Conservation (phyloP, 2,113 vertebrate genomes). For the Notarius quadriscutis region DNA sequence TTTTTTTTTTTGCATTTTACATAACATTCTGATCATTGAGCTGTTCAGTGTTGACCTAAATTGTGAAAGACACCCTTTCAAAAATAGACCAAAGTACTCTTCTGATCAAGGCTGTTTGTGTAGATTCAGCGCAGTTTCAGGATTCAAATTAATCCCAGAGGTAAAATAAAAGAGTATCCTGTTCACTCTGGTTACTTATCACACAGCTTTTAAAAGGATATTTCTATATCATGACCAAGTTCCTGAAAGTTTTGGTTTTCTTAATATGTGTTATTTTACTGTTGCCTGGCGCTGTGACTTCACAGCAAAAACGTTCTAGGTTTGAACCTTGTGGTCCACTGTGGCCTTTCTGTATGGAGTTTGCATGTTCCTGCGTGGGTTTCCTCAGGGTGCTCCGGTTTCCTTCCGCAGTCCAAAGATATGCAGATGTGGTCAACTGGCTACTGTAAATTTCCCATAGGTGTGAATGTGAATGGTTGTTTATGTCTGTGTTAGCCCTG, state of each 20-base stretch:
- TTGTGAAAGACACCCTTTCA: conserved; percentile 21
- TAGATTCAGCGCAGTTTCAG: neutral
- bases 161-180: neutral
- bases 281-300: too few relatives aligned
- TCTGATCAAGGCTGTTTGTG: conserved; percentile 17
- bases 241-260: neutral
- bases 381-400: too few relatives aligned
- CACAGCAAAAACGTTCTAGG: too few relatives aligned
- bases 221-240: neutral
- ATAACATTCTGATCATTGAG: conserved; percentile 7
- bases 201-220: neutral
- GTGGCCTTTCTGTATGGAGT: too few relatives aligned
- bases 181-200: neutral
- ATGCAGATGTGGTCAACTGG: too few relatives aligned
- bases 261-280: too few relatives aligned
- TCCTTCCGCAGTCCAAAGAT: too few relatives aligned
- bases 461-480: too few relatives aligned
- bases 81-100: conserved; percentile 23
- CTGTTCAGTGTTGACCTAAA: conserved; percentile 2
- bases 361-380: too few relatives aligned
- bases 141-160: neutral
- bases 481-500: too few relatives aligned
- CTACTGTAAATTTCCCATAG: too few relatives aligned
- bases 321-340: too few relatives aligned
- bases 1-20: neutral